phyloP scores from a whole-genome alignment of 2,888 invertebrate species.

The Iphiclides podalirius region DNA sequence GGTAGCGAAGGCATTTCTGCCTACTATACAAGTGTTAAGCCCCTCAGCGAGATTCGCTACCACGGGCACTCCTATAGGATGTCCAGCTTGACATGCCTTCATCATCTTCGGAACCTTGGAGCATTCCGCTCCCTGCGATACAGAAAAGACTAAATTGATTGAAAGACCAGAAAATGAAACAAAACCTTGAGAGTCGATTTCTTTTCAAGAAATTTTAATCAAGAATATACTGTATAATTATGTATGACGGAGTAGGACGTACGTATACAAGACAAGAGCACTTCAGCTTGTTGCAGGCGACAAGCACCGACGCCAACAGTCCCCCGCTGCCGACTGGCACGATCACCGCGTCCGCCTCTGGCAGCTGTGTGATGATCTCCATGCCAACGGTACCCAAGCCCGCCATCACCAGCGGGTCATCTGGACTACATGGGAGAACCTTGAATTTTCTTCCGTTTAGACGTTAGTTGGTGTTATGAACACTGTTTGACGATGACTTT shows the following conservation, averaged over 20 bases:
- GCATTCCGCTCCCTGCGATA: constrained; percentile 86
- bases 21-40: constrained; percentile 84
- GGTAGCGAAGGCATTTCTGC: constrained; percentile 86
- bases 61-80: constrained; percentile 79
- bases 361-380: constrained; percentile 67
- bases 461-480: no score
- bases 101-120: constrained; percentile 89
- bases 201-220: no score
- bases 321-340: constrained; percentile 60
- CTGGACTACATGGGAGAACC: constrained; percentile 40
- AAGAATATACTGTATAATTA: no score
- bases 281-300: constrained; percentile 70
- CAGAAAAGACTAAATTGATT: no score
- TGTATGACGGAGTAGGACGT: no score
- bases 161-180: no score
- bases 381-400: constrained; percentile 66
- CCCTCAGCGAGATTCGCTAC: constrained; percentile 87
- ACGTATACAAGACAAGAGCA: constrained; percentile 71
- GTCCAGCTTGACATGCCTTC: constrained; percentile 83
- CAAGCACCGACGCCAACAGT: constrained; percentile 57
- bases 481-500: no score
- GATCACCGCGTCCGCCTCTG: constrained; percentile 66
- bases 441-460: no score
- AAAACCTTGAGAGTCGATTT: no score
- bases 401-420: constrained; percentile 62